Base-by-base conservation (phyloP, 2,888 invertebrate species). In the Caenorhabditis japonica region DNA sequence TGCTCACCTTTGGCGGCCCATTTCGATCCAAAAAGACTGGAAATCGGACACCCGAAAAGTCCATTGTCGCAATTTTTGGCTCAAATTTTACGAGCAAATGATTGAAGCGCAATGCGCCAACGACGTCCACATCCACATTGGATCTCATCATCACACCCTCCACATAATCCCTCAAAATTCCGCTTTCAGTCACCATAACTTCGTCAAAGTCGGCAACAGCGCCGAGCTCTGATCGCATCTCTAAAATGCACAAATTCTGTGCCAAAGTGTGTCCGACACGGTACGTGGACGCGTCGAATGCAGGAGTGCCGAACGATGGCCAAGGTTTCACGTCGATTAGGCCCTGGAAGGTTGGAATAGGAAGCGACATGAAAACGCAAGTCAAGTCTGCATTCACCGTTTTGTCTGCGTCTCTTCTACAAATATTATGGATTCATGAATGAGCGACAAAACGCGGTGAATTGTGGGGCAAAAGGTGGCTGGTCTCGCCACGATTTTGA, bases 141-240 rank as follows among this genome's bases (percentile, higher is more conserved):
- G n/a, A n/a, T n/a, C n/a, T n/a, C 23, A 34, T 52, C 51, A 58
- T 46, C 23, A n/a, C 10, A 30, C 44, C 23, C n/a, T 36, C 38
- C 3, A 44, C 30, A 41, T 51, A 41, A 12, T 68, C 49, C 4
- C 27, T 34, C 15, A 68, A 5, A 19, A 38, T 27, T 4, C 44
- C 36, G 7, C 21, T 15, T 13, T 59, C 46, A 0, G 51, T 3
- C 5, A 59, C 51, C 58, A 71, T 61, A n/a, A 81, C 33, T 39
- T 82, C 82, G 49, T 82, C 82, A 27, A 82, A 69, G 64, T 82
- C 82, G 0, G 78, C 75, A 15, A 77, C 38, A 8, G 75, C 72
- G 30, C 68, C 77, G 27, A 76, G 49, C 17, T 72, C 43, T 0
- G 78, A 69, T 8, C 19, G 30, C 39, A 75, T 74, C 36, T 78